Base-by-base conservation (phyloP, 2,888 invertebrate genomes). In the Nomada lathburiana region DNA sequence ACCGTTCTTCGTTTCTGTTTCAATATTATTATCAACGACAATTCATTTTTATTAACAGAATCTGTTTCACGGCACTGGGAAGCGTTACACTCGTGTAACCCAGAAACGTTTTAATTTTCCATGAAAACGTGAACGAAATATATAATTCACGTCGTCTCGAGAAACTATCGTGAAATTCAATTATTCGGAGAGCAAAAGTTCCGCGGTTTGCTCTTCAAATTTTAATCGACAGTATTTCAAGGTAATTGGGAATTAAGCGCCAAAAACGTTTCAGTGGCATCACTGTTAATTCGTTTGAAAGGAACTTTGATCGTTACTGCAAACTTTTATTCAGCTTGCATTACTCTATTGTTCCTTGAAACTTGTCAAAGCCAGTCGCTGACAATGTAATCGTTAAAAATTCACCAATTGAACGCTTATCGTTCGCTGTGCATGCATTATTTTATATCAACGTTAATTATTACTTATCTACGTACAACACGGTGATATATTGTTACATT, bases 251-350 rank as follows among this genome's bases (percentile, higher is more conserved):
- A 18, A 18, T 64, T 47, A 29, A 57, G 55, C 64, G 20, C 10
- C 57, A 20, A 65, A 73, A 72, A 57, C 20, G 64, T 57, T 72
- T 20, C 52, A 67, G 20, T 20, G n/a, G 36, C 29, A 7, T 36
- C 20, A 26, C 59, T 59, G 52, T 20, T 67, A 36, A 67, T 67
- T 53, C 65, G 4, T 29, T 53, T 20, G 67, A 53, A 36, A 16
- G 16, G 36, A 36, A 52, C n/a, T 67, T 67, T 36, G 52, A 53
- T 67, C 65, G n/a, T 16, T 52, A 29, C 53, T 26, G 29, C 47
- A 20, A 73, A 65, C 64, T 73, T 64, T 47, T 36, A 20, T 65
- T 2, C 18, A 16, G 26, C 36, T 65, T 36, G 20, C 53, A 16
- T 72, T 44, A 42, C n/a, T 29, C 44, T 9, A 44, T 26, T 44